Evolutionary conservation across 2,113 vertebrate genomes (phyloP), one percentile per base, ranked within the genome.

Genomic region (Polypterus bichir): DNA sequence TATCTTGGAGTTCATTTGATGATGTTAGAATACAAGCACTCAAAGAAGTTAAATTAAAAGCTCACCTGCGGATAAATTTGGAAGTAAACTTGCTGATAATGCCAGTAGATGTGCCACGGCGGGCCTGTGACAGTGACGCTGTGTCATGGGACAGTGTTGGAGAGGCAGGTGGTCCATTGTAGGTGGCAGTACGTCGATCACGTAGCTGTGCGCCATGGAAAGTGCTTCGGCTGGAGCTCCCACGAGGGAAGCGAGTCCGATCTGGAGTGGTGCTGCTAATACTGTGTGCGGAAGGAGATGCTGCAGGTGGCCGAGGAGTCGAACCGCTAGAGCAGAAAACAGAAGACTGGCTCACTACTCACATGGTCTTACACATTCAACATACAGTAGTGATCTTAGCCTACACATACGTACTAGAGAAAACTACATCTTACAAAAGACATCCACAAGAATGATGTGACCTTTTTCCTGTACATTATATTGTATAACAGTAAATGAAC

Each of bases 31-130:
- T 55, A 55, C 54, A 55, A 4, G 10, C 10, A 55, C 27, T n/a
- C 54, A 55, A 55, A 27, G 10, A 27, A 27, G 27, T 27, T 27
- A 27, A 27, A 27, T 27, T 27, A 27, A 27, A 62, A 67, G 88
- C 90, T 83, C 75, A 98, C 95, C 95, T 97, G 87, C 94, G 95
- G 3, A 88, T 91, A 55, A 98, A 98, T 79, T 93, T 94, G 75
- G 95, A 97, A 56, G 95, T 96, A 79, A 98, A 91, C 78, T 98
- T 98, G 91, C 95, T 84, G 73, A 97, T 97, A 74, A 97, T 86
- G 52, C 92, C 94, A 0, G 94, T 94, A 57, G 95, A 97, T 0
- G 93, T 96, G 6, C 95, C 95, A 64, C 95, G 82, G 66, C 94
- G 77, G 62, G 87, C 85, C n/a, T 97, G 93, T 1, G 89, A 84